Evolutionary conservation across 2,888 invertebrate species (phyloP), one percentile per base, ranked within the genome.

Genomic region (Lasioglossum oenotherae): DNA sequence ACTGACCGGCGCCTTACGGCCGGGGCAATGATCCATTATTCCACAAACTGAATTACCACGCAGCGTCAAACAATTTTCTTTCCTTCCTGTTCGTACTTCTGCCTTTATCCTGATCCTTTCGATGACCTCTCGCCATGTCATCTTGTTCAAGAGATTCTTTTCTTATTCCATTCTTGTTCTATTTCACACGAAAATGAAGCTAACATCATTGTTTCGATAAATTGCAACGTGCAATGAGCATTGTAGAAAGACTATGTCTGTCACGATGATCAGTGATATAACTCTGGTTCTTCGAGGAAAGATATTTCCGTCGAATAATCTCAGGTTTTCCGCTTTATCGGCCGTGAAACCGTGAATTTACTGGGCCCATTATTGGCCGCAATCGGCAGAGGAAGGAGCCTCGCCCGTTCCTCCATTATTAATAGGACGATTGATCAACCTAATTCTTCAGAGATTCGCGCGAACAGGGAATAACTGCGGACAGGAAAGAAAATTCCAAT

Each of bases 1-100:
- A 91, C 88, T 94, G 94, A 93, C 93, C 93, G 91, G 90, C 91
- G 89, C 91, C 93, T 93, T 92, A 92, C 89, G 91, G 89, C 78
- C 83, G 84, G 87, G 86, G 84, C 92, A 91, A 93, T 92, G 92
- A 93, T 93, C 91, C 91, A 93, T 93, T 92, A 91, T 87, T 88
- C 81, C 90, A 44, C 89, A 92, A 94, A 93, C 89, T 92, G 91
- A 92, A 92, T 92, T 91, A 92, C 91, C 83, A 84, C 78, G 82
- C 77, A 74, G 80, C 77, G 89, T 91, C 91, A 91, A 92, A 92
- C 90, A 91, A 91, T 90, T 78, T 76, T 80, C 82, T 46, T 72
- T 75, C n/a, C 77, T 41, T 75, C 27, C 64, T 31, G 46, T 72
- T 53, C 71, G 16, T 35, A 14, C 41, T 67, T 49, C 72, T 80